These are phyloP conservation scores for Leucophenga maculata DNA, from an alignment of 2,888 invertebrate species.

Conservation along the genomic window DNA sequence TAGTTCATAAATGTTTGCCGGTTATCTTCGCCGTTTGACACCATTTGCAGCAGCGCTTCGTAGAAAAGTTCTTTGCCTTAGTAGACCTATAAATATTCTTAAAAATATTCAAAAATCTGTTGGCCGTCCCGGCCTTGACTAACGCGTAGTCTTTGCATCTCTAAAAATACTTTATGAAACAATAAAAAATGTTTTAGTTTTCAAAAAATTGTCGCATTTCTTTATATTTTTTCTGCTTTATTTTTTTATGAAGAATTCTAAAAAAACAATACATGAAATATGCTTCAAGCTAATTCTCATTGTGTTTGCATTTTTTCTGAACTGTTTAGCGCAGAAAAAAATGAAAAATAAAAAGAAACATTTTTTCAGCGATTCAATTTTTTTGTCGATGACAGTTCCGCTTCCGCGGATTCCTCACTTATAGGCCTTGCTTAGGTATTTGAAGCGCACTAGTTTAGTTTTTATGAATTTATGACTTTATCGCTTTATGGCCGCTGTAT, in stretches of 20 bases:
- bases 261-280: conserved; percentile 11
- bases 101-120: conserved; percentile 41
- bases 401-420: conserved; percentile 25
- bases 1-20: conserved; percentile 62
- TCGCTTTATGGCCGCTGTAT: conserved; percentile 53
- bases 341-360: conserved; percentile 49
- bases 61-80: conserved; percentile 35
- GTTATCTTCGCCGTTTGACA: conserved; percentile 68
- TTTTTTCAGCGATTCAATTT: conserved; percentile 55
- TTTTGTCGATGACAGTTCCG: conserved; percentile 39
- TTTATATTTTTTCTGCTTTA: conserved; percentile 39
- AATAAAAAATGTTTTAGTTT: conserved; percentile 64
- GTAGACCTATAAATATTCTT: conserved; percentile 47
- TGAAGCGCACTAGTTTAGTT: conserved; percentile 44
- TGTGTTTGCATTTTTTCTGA: conserved; percentile 8
- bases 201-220: conserved; percentile 29
- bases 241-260: conserved; percentile 55
- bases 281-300: conserved; percentile 7
- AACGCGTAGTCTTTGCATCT: conserved; percentile 46
- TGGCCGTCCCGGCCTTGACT: conserved; percentile 51
- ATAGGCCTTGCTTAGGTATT: conserved; percentile 41
- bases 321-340: conserved; percentile 37
- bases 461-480: conserved; percentile 61
- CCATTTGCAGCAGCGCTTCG: conserved; percentile 38
- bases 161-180: conserved; percentile 44